Evolutionary conservation across 2,113 vertebrate genomes (phyloP).

Genomic region (Thalassoma bifasciatum): DNA sequence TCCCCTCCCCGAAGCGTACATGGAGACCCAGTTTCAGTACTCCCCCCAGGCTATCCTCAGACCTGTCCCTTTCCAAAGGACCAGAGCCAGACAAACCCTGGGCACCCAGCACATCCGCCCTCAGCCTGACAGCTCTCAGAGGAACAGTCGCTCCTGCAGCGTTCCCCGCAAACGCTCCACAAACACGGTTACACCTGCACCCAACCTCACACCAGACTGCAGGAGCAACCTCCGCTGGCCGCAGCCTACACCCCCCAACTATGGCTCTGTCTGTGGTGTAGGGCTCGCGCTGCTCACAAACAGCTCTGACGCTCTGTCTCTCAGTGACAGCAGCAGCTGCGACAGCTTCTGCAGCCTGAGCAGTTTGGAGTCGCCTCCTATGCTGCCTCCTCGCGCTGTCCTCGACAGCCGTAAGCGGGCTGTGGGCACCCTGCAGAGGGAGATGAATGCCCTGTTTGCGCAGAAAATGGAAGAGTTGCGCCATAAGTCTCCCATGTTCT

Average conservation of each 20-base stretch:
- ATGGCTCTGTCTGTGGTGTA: constrained; percentile 80
- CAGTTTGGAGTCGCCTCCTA: constrained; percentile 82
- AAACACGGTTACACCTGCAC: constrained; percentile 64
- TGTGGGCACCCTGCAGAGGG: constrained; percentile 92
- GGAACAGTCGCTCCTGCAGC: constrained; percentile 67
- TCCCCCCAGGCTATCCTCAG: constrained; percentile 40
- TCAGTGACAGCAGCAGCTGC: constrained; percentile 89
- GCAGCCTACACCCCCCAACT: constrained; percentile 76
- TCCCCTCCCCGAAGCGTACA: constrained; percentile 26
- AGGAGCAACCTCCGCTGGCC: constrained; percentile 79
- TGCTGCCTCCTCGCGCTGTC: constrained; percentile 75
- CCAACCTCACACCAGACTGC: constrained; percentile 72
- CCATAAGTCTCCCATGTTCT: constrained; percentile 94
- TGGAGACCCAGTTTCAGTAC: constrained; percentile 39
- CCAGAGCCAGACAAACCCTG: constrained; percentile 69
- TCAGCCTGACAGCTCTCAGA: constrained; percentile 4
- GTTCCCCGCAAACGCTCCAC: constrained; percentile 69
- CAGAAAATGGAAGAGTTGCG: constrained; percentile 98
- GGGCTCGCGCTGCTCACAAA: constrained; percentile 32
- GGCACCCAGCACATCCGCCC: constrained; percentile 42
- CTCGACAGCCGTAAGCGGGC: constrained; percentile 86
- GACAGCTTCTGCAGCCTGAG: constrained; percentile 83
- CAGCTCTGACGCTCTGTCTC: constrained; percentile 74
- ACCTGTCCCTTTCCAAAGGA: constrained; percentile 60
- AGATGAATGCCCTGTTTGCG: constrained; percentile 95